Base-by-base conservation (phyloP, 2,797 vertebrate genomes). In the Gymnothorax reevesii region DNA sequence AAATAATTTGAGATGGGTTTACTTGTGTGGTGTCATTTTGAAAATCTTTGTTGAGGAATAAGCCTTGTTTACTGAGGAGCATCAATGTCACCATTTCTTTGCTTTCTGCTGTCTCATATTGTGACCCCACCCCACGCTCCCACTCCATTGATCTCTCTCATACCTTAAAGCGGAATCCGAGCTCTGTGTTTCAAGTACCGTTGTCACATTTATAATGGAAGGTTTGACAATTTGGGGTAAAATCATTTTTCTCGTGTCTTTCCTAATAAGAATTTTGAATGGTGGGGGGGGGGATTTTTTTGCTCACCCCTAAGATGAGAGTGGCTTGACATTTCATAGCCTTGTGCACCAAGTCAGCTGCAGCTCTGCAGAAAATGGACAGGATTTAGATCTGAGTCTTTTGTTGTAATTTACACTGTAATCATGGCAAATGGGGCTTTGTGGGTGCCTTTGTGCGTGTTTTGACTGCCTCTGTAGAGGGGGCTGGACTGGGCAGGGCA, bases 221-320 rank as follows among this genome's bases (percentile, higher is more conserved):
- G 66, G 77, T 52, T 54, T 57, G 15, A 42, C 84, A 77, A 69
- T 75, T 57, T 49, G 59, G 69, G 25, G 33, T 42, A 57, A 20
- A 25, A 75, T 54, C 9, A 15, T 49, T 49, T 27, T 82, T 12
- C 25, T 49, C 13, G 22, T 86, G n/a, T 54, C n/a, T 71, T 83
- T 62, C 79, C n/a, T 82, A 55, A 55, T 57, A 54, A 55, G 77
- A 62, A 13, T 62, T 57, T 69, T 33, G 33, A 33, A n/a, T n/a
- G n/a, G n/a, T n/a, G n/a, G n/a, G n/a, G 5, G 6, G 12, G 57
- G 15, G 62, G 62, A 57, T 52, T 22, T 71, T 7, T 5, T 8
- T 83, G 57, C 20, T 62, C 59, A 66, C 54, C 57, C 69, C 55
- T 13, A 64, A 83, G 79, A 83, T 86, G 57, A 86, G 17, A 80